These are phyloP conservation scores for Pteronura brasiliensis DNA, from an alignment of 2,113 vertebrate genomes.

Conservation along the genomic window DNA sequence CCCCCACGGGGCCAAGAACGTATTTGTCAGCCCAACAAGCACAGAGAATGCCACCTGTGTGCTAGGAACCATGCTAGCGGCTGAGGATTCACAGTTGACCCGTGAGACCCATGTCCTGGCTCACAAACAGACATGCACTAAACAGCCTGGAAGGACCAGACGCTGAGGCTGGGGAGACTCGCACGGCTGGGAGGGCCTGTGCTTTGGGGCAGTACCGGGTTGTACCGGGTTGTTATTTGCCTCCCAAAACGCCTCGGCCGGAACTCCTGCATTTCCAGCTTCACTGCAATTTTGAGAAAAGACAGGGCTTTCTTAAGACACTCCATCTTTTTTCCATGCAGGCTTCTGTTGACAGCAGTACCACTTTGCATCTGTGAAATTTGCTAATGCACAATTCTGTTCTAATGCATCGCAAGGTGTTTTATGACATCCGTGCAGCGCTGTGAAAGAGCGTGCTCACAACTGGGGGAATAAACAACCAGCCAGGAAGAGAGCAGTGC, in stretches of 20 bases:
- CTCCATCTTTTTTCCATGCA: neutral
- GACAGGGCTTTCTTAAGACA: neutral
- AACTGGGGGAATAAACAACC: fast-evolving
- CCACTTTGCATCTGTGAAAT: neutral
- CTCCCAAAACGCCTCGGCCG: neutral
- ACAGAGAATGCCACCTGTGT: neutral
- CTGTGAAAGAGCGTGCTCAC: neutral
- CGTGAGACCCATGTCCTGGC: neutral
- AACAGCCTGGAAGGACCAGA: fast-evolving
- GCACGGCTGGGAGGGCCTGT: fast-evolving
- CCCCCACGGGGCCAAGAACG: neutral
- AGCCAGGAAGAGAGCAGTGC: fast-evolving
- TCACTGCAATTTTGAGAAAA: neutral
- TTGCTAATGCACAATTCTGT: neutral
- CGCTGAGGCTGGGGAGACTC: neutral
- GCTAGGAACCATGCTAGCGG: neutral
- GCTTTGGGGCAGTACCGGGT: fast-evolving
- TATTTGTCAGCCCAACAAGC: neutral
- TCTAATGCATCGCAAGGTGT: neutral
- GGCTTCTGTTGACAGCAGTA: neutral
- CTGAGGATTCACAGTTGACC: neutral
- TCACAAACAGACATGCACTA: neutral
- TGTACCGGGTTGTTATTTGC: fast-evolving
- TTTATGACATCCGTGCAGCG: neutral
- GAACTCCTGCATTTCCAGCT: neutral